A percentile compares a stretch with the other conserved stretches of the same genome.
phyloP scores from a whole-genome alignment of 2,888 invertebrate genomes.

The Marronus borbonicus region DNA sequence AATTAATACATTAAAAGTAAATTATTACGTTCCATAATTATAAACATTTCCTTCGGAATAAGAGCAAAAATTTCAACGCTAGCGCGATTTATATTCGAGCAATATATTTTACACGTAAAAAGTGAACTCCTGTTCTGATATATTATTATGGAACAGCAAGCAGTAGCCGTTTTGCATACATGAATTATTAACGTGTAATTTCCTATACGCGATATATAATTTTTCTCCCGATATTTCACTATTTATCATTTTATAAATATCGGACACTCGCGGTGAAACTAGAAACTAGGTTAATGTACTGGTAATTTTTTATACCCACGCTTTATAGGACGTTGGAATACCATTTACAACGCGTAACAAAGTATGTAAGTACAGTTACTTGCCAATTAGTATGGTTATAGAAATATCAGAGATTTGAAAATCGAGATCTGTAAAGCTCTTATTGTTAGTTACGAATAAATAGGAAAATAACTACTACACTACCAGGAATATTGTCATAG shows the following conservation, averaged over 20 bases:
- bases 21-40: constrained; percentile 28
- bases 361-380: not conserved
- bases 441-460: no score
- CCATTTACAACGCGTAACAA: not conserved
- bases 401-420: no score
- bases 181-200: constrained; percentile 48
- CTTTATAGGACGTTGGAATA: not conserved
- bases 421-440: no score
- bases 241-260: constrained; percentile 36
- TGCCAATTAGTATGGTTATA: not conserved
- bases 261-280: not conserved
- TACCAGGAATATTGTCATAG: no score
- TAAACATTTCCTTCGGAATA: constrained; percentile 38
- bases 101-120: constrained; percentile 29
- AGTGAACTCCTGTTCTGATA: constrained; percentile 22
- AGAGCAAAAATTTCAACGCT: constrained; percentile 30
- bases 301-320: not conserved
- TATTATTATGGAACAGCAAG: constrained; percentile 33
- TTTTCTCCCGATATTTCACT: constrained; percentile 30
- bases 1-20: constrained; percentile 39
- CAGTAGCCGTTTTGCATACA: constrained; percentile 39
- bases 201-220: constrained; percentile 43
- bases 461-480: no score
- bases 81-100: constrained; percentile 11
- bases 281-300: constrained; percentile 38